Conservation (phyloP, 2,113 vertebrate genomes). For the Sinocyclocheilus anophthalmus region DNA sequence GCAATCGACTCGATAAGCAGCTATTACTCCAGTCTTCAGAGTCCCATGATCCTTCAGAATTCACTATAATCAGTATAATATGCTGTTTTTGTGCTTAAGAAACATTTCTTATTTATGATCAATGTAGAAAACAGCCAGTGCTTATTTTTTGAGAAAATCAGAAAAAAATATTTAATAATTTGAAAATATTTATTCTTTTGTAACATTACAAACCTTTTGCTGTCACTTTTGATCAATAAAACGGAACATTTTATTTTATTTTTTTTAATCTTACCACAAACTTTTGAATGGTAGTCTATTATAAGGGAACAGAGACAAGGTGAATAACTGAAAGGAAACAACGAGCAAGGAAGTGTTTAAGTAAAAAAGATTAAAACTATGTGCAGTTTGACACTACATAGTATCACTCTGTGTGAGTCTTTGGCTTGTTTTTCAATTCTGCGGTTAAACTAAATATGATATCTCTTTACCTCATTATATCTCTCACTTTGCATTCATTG, state of each 20-base stretch:
- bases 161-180: not conserved
- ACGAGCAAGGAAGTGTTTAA: not conserved
- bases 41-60: too few species aligned
- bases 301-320: not conserved
- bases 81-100: not conserved
- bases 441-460: not conserved
- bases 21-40: too few species aligned
- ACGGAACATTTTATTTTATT: too few species aligned
- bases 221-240: not conserved
- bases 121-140: not conserved
- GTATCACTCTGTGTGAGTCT: not conserved
- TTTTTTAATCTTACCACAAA: not conserved
- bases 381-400: not conserved
- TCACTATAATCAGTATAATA: too few species aligned
- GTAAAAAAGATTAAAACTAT: not conserved
- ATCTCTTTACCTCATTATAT: conserved; percentile 3
- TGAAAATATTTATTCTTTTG: not conserved
- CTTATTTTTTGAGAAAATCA: not conserved
- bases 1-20: too few species aligned
- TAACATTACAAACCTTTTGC: not conserved
- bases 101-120: not conserved
- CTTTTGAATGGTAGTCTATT: not conserved
- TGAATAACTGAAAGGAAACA: not conserved
- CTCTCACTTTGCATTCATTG: not conserved
- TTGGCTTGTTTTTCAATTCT: not conserved